Evolutionary conservation across 1,140 invertebrate genomes (phyloP).

Genomic region (Philopotamus ludificatus): DNA sequence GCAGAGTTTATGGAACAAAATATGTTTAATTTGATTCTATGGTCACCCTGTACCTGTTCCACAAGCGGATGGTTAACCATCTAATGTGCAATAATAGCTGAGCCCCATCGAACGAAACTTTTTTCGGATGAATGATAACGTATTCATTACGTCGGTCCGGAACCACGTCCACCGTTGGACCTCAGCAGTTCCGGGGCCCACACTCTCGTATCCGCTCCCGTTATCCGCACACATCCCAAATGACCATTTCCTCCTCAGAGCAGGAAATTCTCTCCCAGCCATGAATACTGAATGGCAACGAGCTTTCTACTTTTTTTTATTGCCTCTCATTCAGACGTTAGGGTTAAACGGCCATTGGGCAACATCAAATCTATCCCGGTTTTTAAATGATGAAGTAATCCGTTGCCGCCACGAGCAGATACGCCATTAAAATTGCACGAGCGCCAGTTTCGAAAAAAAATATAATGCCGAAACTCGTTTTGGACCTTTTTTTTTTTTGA

Average conservation of each 20-base stretch:
- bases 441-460: no score
- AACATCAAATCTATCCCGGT: no score
- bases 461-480: no score
- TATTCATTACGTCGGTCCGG: constrained; percentile 33
- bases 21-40: no score
- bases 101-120: neutral
- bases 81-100: constrained; percentile 5
- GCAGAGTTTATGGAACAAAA: no score
- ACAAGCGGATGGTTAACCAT: neutral
- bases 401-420: no score
- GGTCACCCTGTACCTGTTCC: no score
- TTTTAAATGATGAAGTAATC: no score
- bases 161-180: constrained; percentile 13
- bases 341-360: neutral
- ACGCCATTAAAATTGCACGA: no score
- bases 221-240: constrained; percentile 22
- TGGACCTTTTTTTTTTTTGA: no score
- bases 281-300: constrained; percentile 26
- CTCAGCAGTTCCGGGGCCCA: constrained; percentile 14
- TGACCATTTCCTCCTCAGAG: constrained; percentile 23
- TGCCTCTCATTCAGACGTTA: neutral
- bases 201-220: constrained; percentile 21
- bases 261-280: constrained; percentile 6
- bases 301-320: constrained; percentile 2
- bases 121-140: constrained; percentile 24